Conservation (phyloP, 2,113 vertebrate genomes). For the Nycticebus coucang region DNA sequence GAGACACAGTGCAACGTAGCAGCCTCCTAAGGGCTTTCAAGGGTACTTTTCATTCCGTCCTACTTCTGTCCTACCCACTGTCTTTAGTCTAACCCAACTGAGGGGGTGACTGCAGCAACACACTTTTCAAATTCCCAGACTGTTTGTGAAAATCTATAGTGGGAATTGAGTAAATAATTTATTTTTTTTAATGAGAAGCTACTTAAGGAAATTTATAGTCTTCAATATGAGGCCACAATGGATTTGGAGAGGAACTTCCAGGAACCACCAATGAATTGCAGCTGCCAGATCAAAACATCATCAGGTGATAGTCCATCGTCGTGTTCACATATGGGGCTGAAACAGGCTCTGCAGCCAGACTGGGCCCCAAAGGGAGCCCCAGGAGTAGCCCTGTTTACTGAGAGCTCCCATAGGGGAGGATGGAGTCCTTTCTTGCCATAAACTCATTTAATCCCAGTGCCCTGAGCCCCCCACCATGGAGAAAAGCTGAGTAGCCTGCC, state of each 20-base stretch:
- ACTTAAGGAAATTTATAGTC: neutral
- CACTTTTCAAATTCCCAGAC: neutral
- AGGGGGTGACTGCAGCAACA: neutral
- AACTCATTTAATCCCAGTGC: neutral
- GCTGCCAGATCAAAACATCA: fast-evolving
- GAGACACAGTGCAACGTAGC: fast-evolving
- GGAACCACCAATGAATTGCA: neutral
- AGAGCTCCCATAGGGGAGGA: neutral
- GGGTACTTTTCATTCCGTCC: neutral
- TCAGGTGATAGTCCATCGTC: neutral
- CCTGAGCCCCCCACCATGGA: neutral
- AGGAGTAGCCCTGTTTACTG: neutral
- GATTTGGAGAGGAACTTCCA: neutral
- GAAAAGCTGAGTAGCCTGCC: neutral
- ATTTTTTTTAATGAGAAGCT: neutral
- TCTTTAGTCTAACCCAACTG: neutral
- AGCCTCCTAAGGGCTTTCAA: neutral
- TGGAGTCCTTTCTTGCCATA: neutral
- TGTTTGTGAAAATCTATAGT: neutral
- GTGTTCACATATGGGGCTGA: neutral
- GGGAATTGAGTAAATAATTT: neutral
- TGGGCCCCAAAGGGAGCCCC: neutral
- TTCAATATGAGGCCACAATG: neutral
- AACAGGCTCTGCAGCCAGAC: neutral
- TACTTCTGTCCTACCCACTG: neutral